phyloP scores from a whole-genome alignment of 2,113 vertebrate genomes.

The Phocoena sinus region DNA sequence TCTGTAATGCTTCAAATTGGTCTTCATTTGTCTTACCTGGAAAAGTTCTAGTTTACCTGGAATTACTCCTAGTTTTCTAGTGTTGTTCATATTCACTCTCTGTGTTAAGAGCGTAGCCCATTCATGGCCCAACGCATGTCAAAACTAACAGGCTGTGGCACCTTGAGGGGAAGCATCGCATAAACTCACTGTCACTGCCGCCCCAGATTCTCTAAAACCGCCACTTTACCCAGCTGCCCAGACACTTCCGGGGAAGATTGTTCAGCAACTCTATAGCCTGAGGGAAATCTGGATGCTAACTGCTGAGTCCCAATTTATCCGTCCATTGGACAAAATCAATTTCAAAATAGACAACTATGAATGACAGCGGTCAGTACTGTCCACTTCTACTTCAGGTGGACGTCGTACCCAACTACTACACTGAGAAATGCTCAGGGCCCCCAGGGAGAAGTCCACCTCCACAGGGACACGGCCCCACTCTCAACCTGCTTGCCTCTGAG shows the following conservation, averaged over 20 bases:
- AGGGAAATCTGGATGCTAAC: background rate
- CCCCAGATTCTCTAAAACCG: background rate
- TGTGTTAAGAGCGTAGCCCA: background rate
- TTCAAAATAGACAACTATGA: background rate
- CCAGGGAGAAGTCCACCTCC: background rate
- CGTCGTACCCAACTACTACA: fast-evolving
- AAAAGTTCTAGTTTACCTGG: background rate
- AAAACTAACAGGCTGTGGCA: background rate
- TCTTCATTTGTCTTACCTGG: background rate
- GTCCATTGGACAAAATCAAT: conserved; percentile 29
- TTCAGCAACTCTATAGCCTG: background rate
- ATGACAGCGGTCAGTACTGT: background rate
- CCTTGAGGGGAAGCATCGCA: background rate
- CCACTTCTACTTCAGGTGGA: background rate
- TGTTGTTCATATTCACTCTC: background rate
- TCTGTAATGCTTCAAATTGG: background rate
- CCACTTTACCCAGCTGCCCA: background rate
- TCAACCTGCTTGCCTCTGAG: background rate
- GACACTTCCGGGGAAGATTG: background rate
- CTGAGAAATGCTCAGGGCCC: background rate
- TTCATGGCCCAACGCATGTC: fast-evolving
- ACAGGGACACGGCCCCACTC: background rate
- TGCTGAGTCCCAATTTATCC: conserved; percentile 33
- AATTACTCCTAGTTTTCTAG: background rate
- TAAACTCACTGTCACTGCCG: background rate